Percentiles rank a stretch among this genome's conserved stretches.
These are phyloP conservation scores for Achlya flavicornis DNA, from an alignment of 2,888 invertebrate genomes.

Conservation along the genomic window DNA sequence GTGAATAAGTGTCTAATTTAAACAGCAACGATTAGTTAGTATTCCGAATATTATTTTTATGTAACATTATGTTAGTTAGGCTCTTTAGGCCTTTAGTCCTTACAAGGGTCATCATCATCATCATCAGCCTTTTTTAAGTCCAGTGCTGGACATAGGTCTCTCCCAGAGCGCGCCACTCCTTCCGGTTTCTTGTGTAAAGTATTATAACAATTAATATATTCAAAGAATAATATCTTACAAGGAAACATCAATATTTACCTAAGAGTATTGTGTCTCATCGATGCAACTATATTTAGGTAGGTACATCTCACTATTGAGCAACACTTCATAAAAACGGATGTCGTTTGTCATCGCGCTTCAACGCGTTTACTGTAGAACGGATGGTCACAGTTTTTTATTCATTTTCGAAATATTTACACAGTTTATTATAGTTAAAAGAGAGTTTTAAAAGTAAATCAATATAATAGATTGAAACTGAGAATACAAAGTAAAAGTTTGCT, in stretches of 20 bases:
- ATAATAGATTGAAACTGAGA: not conserved
- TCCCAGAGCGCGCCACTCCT: too few species aligned
- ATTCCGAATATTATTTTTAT: too few species aligned
- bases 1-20: not conserved
- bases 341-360: slow-evolving; percentile 38
- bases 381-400: slow-evolving; percentile 12
- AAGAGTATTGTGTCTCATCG: not conserved
- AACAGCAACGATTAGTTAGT: too few species aligned
- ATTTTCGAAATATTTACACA: slow-evolving; percentile 24
- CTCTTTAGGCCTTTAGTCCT: too few species aligned
- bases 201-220: too few species aligned
- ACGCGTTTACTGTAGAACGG: not conserved
- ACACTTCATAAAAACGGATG: slow-evolving; percentile 28
- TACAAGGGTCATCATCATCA: too few species aligned
- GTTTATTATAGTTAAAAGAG: not conserved
- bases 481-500: not conserved
- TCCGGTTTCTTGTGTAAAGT: too few species aligned
- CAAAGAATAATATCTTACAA: not conserved
- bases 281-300: not conserved
- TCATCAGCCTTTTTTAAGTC: too few species aligned
- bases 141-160: too few species aligned
- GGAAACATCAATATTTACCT: not conserved
- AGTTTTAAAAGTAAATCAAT: not conserved
- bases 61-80: too few species aligned
- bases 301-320: not conserved